Evolutionary conservation across 1,140 invertebrate species (phyloP), one percentile per base, ranked within the genome.

Genomic region (Pachyrhynchus sulphureomaculatus): DNA sequence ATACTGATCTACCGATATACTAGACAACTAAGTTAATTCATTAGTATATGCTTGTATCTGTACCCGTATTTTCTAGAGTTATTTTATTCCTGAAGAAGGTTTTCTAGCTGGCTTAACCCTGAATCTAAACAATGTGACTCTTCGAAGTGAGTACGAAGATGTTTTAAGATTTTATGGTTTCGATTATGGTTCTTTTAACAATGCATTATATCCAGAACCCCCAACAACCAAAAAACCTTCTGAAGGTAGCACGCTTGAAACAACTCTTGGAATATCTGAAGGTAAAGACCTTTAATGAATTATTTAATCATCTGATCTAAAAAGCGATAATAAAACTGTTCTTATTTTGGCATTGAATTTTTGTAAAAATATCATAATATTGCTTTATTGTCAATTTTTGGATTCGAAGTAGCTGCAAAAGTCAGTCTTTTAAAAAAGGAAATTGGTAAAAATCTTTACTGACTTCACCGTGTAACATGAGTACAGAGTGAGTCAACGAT

Each of bases 101-200:
- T 91, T 91, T 54, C 76, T 91, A 0, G 87, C 88, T 5, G 89
- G 89, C 1, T 72, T 92, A 45, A 88, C 87, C 2, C 76, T 92
- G 17, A 92, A 87, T 71, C 85, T 86, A 41, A 86, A 88, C 66
- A 88, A 89, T 71, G 85, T 89, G 0, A 85, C 81, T 2, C 82
- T 92, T 23, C 84, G 83, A 18, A 78, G 83, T 9, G 83, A 84
- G 21, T 92, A 89, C 67, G 84, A 86, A 71, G 81, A 84, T 17
- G 79, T 89, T 26, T 74, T 92, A 13, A 78, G 82, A 56, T 91
- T 90, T 74, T 91, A 91, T 68, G 89, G 89, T 1, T 92, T 89
- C 70, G 86, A 91, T 75, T 76, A 86, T 44, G 79, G 80, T 2
- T 67, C 72, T 10, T 76, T 75, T 48, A 72, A 75, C 39, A 72